These are phyloP conservation scores for Chaetogeoica ovagalla DNA, from an alignment of 2,888 invertebrate genomes.

Conservation along the genomic window DNA sequence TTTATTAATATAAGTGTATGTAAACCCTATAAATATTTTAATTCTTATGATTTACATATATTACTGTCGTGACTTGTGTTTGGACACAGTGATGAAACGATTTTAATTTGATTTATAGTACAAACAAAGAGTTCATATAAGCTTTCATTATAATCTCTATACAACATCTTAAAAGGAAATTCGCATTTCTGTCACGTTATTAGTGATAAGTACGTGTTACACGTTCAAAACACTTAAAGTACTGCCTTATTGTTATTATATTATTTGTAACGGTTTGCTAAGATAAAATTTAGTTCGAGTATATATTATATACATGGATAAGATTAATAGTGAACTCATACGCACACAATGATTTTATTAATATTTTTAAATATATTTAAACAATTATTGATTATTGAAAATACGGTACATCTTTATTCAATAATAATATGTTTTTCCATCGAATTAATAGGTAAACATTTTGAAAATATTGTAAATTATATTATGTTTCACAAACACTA, in stretches of 20 bases:
- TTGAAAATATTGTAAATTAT: too few species aligned
- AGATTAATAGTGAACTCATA: too few species aligned
- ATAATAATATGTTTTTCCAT: too few species aligned
- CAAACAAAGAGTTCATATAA: conserved; percentile 23
- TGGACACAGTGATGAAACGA: neutral
- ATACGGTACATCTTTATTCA: too few species aligned
- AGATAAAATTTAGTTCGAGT: conserved; percentile 19
- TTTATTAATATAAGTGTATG: too few species aligned
- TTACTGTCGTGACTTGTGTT: neutral
- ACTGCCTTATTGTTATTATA: conserved; percentile 13
- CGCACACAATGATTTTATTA: too few species aligned
- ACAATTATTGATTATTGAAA: too few species aligned
- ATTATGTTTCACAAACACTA: neutral
- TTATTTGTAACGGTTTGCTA: conserved; percentile 4
- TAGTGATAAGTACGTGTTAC: conserved; percentile 35
- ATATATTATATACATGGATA: too few species aligned
- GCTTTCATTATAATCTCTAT: conserved; percentile 31
- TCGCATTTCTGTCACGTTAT: conserved; percentile 35
- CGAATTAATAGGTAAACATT: too few species aligned
- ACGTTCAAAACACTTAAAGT: conserved; percentile 27
- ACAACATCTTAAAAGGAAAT: conserved; percentile 28
- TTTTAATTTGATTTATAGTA: conserved; percentile 36
- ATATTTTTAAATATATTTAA: too few species aligned
- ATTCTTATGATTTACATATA: neutral
- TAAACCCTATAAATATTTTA: too few species aligned